phyloP scores from a whole-genome alignment of 2,888 invertebrate species.

The Caenorhabditis virilis region DNA sequence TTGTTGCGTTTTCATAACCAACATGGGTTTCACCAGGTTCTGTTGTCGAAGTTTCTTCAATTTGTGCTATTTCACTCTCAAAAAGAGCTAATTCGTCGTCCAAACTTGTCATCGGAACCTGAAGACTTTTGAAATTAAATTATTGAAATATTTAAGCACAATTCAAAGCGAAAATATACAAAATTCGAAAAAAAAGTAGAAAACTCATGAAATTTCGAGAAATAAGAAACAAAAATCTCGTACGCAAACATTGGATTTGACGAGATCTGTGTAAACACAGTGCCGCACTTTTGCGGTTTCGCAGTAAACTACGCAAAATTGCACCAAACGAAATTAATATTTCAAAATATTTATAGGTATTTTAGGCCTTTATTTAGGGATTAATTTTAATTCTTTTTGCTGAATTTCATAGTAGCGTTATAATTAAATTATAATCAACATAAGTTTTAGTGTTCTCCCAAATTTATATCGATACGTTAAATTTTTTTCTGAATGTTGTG shows the following conservation, averaged over 20 bases:
- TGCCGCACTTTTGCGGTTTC: conserved; percentile 7
- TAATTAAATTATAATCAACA: too few relatives aligned
- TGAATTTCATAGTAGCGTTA: too few relatives aligned
- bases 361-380: not conserved
- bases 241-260: not conserved
- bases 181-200: too few relatives aligned
- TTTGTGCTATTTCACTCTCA: conserved; percentile 46
- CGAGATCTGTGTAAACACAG: conserved; percentile 22
- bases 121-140: too few relatives aligned
- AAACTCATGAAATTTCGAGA: conserved; percentile 2
- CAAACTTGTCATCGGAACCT: conserved; percentile 36
- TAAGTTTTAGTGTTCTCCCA: too few relatives aligned
- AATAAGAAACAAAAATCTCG: not conserved
- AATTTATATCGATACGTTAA: too few relatives aligned
- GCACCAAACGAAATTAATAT: not conserved
- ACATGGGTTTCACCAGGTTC: conserved; percentile 13
- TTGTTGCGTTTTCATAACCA: conserved; percentile 24
- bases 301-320: not conserved
- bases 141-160: too few relatives aligned
- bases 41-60: conserved; percentile 16
- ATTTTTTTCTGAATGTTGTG: too few relatives aligned
- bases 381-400: too few relatives aligned
- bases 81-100: conserved; percentile 58
- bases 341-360: not conserved
- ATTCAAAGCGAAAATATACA: too few relatives aligned